Base-by-base conservation (phyloP, 2,888 invertebrate species). In the Trissolcus brochymenae region DNA sequence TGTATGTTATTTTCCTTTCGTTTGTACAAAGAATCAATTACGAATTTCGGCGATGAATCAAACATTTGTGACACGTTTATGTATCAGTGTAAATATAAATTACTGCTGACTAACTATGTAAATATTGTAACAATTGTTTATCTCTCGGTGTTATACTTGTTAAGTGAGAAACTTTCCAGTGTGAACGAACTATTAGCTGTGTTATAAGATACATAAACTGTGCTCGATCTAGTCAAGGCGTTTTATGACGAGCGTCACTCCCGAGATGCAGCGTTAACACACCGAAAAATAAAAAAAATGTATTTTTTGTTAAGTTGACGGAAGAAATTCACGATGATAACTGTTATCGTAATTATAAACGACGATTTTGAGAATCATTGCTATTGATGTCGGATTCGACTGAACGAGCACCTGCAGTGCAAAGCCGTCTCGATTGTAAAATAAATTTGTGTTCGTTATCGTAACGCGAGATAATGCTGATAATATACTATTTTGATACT, bases 401-500 rank as follows among this genome's bases (percentile, higher is more conserved):
- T 16, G 6, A 35, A 35, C 35, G 35, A 35, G 11, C 35, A 35
- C 35, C 35, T 35, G 35, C 35, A 2, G 41, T 6, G 17, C 6
- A 29, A 6, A 3, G 0, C 40, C 6, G n/a, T 14, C 6, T 50
- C 19, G 19, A 59, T 51, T 60, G 14, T 70, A 50, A 50, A 61
- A 49, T 41, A 61, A 60, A 55, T 46, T 46, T 21, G 49, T 16
- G 54, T 29, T 60, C 29, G 61, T 62, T 70, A 70, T 70, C 70
- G 50, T 35, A 35, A 35, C 19, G 50, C 41, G 13, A 9, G 71
- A 71, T 64, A 71, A 64, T 59, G 43, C 35, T 21, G 62, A 64
- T 64, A 64, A 71, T 57, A 64, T 71, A 51, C 62, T 64, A 71
- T 71, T 64, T 35, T 35, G 57, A 71, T 71, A 71, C 50, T 62